Conservation (phyloP, 2,113 vertebrate species). For the Hippocampus comes region DNA sequence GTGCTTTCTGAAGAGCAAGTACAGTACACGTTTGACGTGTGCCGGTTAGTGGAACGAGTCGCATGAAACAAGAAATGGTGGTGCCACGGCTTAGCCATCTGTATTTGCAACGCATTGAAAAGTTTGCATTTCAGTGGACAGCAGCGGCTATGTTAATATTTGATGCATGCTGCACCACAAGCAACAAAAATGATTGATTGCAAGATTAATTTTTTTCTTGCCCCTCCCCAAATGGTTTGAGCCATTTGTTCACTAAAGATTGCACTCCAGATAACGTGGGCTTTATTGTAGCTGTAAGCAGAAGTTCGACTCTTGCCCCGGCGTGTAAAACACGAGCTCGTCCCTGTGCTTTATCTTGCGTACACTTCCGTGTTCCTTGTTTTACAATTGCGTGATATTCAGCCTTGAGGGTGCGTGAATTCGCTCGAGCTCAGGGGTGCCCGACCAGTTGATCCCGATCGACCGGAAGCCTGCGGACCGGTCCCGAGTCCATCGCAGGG, state of each 20-base stretch:
- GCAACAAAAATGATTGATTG: background rate
- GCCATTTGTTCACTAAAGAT: background rate
- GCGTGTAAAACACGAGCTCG: background rate
- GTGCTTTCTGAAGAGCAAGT: too few species aligned
- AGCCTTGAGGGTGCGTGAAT: background rate
- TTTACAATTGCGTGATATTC: background rate
- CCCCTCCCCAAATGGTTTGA: background rate
- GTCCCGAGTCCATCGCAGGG: too few species aligned
- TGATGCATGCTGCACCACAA: background rate
- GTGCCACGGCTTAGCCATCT: too few species aligned
- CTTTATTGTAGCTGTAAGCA: background rate
- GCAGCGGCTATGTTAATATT: background rate
- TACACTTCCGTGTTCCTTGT: constrained; percentile 1
- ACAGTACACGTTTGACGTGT: too few species aligned
- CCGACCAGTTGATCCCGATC: too few species aligned
- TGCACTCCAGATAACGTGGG: background rate
- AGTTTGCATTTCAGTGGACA: background rate
- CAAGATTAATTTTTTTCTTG: background rate
- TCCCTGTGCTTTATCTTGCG: background rate
- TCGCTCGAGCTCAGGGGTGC: background rate
- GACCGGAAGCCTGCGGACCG: too few species aligned
- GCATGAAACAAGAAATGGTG: too few species aligned
- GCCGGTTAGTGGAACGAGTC: too few species aligned
- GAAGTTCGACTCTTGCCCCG: background rate
- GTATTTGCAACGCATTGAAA: background rate